A percentile compares a stretch with the other conserved stretches of the same genome.
These are phyloP conservation scores for Amphibalanus amphitrite DNA, from an alignment of 1,140 invertebrate genomes.

Conservation along the genomic window DNA sequence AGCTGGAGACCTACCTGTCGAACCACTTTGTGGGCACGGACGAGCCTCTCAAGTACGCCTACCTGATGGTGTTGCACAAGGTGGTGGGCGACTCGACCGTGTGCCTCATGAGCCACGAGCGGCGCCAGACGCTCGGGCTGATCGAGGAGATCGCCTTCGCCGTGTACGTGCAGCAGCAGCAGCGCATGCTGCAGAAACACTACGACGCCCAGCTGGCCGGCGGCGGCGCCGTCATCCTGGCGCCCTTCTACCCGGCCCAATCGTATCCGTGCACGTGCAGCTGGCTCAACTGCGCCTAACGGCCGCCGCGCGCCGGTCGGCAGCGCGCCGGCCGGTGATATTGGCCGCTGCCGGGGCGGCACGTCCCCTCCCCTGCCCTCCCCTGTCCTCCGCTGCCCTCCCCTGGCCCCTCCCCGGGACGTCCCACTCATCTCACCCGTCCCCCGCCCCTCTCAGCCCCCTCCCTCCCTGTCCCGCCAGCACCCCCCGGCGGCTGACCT, in stretches of 20 bases:
- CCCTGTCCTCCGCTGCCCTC: neutral
- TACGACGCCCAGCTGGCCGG: constrained; percentile 17
- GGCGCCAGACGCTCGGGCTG: constrained; percentile 77
- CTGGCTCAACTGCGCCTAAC: constrained; percentile 44
- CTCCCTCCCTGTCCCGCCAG: too few relatives aligned
- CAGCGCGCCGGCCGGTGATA: constrained; percentile 6
- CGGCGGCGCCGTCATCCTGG: constrained; percentile 42
- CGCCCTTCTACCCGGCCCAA: constrained; percentile 23
- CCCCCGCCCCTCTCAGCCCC: too few relatives aligned
- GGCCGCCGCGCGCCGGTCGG: constrained; percentile 4
- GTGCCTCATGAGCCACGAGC: constrained; percentile 95
- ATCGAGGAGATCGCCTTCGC: constrained; percentile 80
- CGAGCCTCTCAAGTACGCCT: constrained; percentile 79
- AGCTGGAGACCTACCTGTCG: constrained; percentile 79
- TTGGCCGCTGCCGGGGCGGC: neutral
- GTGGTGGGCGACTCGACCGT: constrained; percentile 96
- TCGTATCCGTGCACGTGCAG: constrained; percentile 56
- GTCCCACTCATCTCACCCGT: constrained; percentile 4
- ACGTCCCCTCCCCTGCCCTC: constrained; percentile 1
- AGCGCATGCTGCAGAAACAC: constrained; percentile 35
- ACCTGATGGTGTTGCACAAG: constrained; percentile 77
- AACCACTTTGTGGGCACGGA: constrained; percentile 93
- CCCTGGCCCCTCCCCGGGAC: constrained; percentile 6
- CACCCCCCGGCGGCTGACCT: too few relatives aligned
- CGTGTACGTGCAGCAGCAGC: constrained; percentile 46